phyloP scores from a whole-genome alignment of 2,113 vertebrate species.

The Pseudolaguvia tuberculata region DNA sequence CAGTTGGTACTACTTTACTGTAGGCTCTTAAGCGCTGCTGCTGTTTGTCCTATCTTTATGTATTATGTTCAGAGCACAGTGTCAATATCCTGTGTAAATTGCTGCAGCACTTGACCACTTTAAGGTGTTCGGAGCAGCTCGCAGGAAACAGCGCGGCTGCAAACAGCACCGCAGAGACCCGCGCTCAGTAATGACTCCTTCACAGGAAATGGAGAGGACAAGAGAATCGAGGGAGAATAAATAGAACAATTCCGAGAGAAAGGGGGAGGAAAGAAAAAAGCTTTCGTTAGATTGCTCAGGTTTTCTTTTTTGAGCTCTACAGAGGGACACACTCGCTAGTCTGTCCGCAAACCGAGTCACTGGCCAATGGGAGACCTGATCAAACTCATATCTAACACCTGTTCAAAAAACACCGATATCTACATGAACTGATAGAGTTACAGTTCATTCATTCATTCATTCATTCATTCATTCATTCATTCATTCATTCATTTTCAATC shows the following conservation, averaged over 20 bases:
- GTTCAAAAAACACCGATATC: too few relatives aligned
- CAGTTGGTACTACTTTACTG: not conserved
- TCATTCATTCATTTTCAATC: too few relatives aligned
- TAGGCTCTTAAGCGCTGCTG: slow-evolving; percentile 11
- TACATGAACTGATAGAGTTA: too few relatives aligned
- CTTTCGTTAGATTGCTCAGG: slow-evolving; percentile 6
- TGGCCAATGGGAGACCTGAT: too few relatives aligned
- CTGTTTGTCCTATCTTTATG: slow-evolving; percentile 5
- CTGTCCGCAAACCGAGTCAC: not conserved
- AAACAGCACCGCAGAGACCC: slow-evolving; percentile 41
- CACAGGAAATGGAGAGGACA: slow-evolving; percentile 49
- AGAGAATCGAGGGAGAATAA: slow-evolving; percentile 34
- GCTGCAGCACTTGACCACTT: slow-evolving; percentile 31
- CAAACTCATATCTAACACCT: too few relatives aligned
- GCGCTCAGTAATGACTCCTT: slow-evolving; percentile 46
- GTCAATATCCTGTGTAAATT: slow-evolving; percentile 29
- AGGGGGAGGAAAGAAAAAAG: slow-evolving; percentile 22
- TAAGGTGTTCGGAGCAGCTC: slow-evolving; percentile 26
- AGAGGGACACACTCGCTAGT: not conserved
- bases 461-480: too few relatives aligned
- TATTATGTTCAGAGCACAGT: not conserved
- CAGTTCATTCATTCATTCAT: too few relatives aligned
- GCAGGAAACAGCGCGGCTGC: slow-evolving; percentile 30
- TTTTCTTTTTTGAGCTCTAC: not conserved
- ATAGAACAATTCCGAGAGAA: slow-evolving; percentile 31